These are phyloP conservation scores for Sminthurides bifidus DNA, from an alignment of 1,140 invertebrate species.

Conservation along the genomic window DNA sequence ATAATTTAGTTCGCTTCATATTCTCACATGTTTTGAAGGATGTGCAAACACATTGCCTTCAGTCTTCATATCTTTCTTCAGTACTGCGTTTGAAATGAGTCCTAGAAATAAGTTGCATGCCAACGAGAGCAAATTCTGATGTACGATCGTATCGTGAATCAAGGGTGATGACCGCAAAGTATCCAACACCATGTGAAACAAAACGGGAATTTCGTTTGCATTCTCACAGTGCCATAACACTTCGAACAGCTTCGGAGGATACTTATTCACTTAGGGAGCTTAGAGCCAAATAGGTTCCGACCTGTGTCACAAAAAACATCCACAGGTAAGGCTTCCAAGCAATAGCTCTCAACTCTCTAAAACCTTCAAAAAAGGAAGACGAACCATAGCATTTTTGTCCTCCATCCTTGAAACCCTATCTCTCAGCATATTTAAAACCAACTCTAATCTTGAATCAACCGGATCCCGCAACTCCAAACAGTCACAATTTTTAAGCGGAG, in stretches of 20 bases:
- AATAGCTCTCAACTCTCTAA: too few relatives aligned
- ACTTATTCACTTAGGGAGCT: slow-evolving; percentile 18
- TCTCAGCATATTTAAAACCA: too few relatives aligned
- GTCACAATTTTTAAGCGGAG: too few relatives aligned
- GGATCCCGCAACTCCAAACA: too few relatives aligned
- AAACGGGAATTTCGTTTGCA: slow-evolving; percentile 1
- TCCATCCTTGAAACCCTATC: too few relatives aligned
- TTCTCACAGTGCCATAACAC: slow-evolving; percentile 13
- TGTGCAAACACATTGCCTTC: slow-evolving; percentile 3
- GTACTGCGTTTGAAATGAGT: neutral
- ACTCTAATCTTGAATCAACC: too few relatives aligned
- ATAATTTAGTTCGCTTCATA: too few relatives aligned
- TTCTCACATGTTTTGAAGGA: neutral
- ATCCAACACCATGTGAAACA: slow-evolving; percentile 17
- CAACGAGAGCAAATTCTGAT: slow-evolving; percentile 19
- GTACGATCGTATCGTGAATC: slow-evolving; percentile 21
- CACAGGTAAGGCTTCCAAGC: neutral
- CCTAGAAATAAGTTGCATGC: slow-evolving; percentile 21
- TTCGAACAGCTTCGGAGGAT: slow-evolving; percentile 11
- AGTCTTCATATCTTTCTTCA: too few relatives aligned
- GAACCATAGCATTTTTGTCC: slow-evolving; percentile 19
- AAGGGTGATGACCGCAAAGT: slow-evolving; percentile 17
- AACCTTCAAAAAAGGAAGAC: neutral
- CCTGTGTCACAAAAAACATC: slow-evolving; percentile 12
- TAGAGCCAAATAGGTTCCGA: slow-evolving; percentile 18